Base-by-base conservation (phyloP, 2,888 invertebrate genomes). In the Eupithecia inturbata region DNA sequence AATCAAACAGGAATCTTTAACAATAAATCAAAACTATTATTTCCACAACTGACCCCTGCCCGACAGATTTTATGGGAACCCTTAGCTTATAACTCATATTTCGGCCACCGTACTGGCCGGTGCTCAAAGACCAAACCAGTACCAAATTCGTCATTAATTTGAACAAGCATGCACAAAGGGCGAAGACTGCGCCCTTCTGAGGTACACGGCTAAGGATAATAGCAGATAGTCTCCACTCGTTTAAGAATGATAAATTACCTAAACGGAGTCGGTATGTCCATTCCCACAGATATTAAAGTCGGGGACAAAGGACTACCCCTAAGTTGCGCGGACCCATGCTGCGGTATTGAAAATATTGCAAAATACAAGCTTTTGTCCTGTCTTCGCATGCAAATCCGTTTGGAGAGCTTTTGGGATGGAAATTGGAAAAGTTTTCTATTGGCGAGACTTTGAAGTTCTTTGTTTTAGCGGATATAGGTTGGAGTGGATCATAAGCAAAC, bases 221-320 rank as follows among this genome's bases (percentile, higher is more conserved):
- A 91, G 89, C 85, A 83, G 87, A 90, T 88, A 87, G 88, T 91
- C 90, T 88, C 82, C 86, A 89, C 93, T 93, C 89, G 92, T 94
- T 94, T 93, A 94, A 94, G 93, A 93, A 94, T 94, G 94, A 94
- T 94, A 94, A 94, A 94, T 94, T 92, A 91, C 91, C 90, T 85
- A 93, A 92, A 92, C 92, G 92, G 92, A 93, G 88, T 91, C 91
- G 92, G 92, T 90, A 92, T 92, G 94, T 93, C 92, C 90, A 93
- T 94, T 94, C 94, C 94, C 94, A 94, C 94, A 94, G 93, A 94
- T 94, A 94, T 94, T 94, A 94, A 92, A 93, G 87, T 83, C 87
- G 82, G 90, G 87, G 92, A 92, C 93, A 94, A 89, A 82, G 88
- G 86, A 74, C 85, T 88, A 88, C 89, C 92, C 93, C 90, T 85